A percentile compares a stretch with the other conserved stretches of the same genome.
phyloP scores from a whole-genome alignment of 2,113 vertebrate genomes.

The Sphyrna mokarran region DNA sequence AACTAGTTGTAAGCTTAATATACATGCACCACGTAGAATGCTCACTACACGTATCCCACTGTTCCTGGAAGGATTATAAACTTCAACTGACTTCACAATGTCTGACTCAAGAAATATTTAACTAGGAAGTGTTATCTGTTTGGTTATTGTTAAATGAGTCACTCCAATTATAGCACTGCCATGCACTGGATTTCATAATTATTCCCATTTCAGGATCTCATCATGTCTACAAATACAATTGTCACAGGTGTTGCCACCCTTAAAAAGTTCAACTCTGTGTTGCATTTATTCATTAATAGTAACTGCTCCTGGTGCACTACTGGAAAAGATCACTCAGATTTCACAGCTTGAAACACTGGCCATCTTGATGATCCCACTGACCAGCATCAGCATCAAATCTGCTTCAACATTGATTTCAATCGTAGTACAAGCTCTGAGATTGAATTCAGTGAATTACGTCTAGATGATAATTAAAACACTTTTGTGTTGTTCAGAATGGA shows the following conservation, averaged over 20 bases:
- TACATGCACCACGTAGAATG: background rate
- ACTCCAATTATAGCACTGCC: background rate
- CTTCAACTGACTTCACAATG: slow-evolving; percentile 4
- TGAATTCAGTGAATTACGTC: background rate
- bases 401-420: background rate
- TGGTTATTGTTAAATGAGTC: slow-evolving; percentile 6
- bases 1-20: too few species aligned
- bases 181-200: background rate
- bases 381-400: background rate
- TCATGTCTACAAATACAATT: background rate
- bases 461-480: background rate
- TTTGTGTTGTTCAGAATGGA: background rate
- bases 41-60: background rate
- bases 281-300: background rate
- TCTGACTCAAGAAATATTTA: slow-evolving; percentile 24
- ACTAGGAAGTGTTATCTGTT: background rate
- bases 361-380: background rate
- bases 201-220: background rate
- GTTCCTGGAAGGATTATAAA: background rate
- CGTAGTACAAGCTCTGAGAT: background rate
- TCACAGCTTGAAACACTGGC: background rate
- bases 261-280: background rate
- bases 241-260: background rate
- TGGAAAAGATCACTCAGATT: background rate
- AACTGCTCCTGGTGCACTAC: background rate